These are phyloP conservation scores for Ctenomys sociabilis DNA, from an alignment of 2,113 vertebrate species.

Conservation along the genomic window DNA sequence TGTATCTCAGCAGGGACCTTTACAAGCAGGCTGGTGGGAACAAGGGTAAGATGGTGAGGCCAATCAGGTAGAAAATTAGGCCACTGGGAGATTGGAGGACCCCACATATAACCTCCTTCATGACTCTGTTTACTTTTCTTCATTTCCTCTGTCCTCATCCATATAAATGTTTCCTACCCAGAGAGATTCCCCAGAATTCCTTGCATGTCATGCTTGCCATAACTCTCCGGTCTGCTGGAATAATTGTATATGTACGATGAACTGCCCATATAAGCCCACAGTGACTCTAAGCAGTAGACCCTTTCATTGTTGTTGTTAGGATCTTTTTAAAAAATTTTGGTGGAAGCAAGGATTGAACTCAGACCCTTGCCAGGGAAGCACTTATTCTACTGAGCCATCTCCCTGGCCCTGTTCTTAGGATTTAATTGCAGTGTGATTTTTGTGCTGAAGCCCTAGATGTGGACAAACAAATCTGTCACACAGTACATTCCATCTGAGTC, in stretches of 20 bases:
- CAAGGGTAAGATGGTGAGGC: background rate
- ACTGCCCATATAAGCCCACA: background rate
- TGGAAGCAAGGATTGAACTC: too few species aligned
- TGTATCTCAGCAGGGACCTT: background rate
- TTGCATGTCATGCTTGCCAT: fast-evolving
- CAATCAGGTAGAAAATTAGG: background rate
- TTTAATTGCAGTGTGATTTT: background rate
- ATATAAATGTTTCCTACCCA: background rate
- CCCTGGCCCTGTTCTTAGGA: too few species aligned
- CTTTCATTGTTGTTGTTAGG: background rate
- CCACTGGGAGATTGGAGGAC: background rate
- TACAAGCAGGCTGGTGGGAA: background rate
- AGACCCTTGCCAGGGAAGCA: too few species aligned
- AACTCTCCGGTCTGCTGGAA: background rate
- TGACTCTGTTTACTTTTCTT: background rate
- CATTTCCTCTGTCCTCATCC: background rate
- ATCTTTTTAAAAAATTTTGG: too few species aligned
- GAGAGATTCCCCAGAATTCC: background rate
- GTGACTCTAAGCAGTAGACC: background rate
- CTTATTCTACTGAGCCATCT: too few species aligned
- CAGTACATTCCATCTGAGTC: background rate
- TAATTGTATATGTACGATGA: background rate
- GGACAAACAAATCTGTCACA: background rate
- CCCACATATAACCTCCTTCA: background rate
- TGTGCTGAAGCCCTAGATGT: background rate